These are phyloP conservation scores for Aproaerema taeniolella DNA, from an alignment of 2,888 invertebrate species.

Conservation along the genomic window DNA sequence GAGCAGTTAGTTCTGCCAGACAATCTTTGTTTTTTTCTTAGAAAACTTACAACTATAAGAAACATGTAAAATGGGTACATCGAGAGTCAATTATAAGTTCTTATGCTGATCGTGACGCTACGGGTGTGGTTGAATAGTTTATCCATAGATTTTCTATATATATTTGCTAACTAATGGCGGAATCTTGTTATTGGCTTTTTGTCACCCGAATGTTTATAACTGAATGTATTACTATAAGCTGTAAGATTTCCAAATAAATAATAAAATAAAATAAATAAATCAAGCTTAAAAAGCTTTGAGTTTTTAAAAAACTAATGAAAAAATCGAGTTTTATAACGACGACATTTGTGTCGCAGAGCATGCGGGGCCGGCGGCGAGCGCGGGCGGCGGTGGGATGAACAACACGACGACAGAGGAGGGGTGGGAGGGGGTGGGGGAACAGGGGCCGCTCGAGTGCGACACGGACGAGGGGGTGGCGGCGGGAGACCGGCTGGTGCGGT, in stretches of 20 bases:
- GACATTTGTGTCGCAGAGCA: constrained; percentile 1
- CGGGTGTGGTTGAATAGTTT: neutral
- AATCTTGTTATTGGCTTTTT: too few relatives aligned
- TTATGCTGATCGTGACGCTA: neutral
- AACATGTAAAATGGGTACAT: too few relatives aligned
- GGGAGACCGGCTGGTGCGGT: constrained; percentile 81
- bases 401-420: constrained; percentile 26
- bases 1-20: too few relatives aligned
- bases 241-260: too few relatives aligned
- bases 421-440: constrained; percentile 33
- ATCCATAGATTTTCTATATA: neutral
- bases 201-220: too few relatives aligned
- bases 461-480: constrained; percentile 54
- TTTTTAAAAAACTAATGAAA: neutral
- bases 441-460: constrained; percentile 41
- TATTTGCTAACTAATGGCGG: too few relatives aligned
- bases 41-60: too few relatives aligned
- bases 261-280: too few relatives aligned
- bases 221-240: too few relatives aligned
- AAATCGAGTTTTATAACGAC: neutral
- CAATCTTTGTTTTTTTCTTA: too few relatives aligned
- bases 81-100: neutral
- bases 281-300: neutral
- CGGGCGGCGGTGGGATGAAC: constrained; percentile 28
- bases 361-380: constrained; percentile 20